Evolutionary conservation across 2,113 vertebrate genomes (phyloP), one percentile per base, ranked within the genome.

Genomic region (Neomonachus schauinslandi): DNA sequence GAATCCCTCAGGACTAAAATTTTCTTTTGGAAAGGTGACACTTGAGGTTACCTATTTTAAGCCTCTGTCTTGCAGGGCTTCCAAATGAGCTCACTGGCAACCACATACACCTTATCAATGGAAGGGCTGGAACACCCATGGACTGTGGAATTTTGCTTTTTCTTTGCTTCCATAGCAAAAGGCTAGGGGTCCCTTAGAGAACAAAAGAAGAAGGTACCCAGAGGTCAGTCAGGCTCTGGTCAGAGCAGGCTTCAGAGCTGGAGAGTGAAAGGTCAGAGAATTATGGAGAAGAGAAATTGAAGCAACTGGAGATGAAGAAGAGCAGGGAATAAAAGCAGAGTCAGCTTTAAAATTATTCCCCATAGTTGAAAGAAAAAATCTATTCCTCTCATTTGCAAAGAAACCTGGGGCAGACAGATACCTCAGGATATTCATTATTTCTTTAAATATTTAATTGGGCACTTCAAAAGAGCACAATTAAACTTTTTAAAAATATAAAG

Each of bases 381-480:
- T 46, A 0, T 72, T 79, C 67, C 14, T 72, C 13, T 97, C 36
- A 82, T 93, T 72, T 89, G 33, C 65, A 93, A 81, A 92, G 31
- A 94, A 92, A 77, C 53, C 13, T 1, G 1, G 51, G 42, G 33
- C 83, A 97, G 53, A 69, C 24, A 36, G 31, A 92, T 36, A 82
- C 39, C 36, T 89, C 7, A 26, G 46, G 33, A 19, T 63, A 65
- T 26, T 94, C 55, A 97, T 76, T 97, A 79, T 84, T 89, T 91
- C 74, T 93, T 85, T 91, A 90, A 63, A 89, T 84, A 9, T 77
- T 96, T 98, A 98, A 92, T 55, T 98, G 57, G 5, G 12, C 19
- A 21, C 51, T 94, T 89, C 61, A 93, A 92, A 98, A 76, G 39
- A 97, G 91, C 95, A 96, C 31, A 13, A 91, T 97, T 79, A 95